phyloP scores from a whole-genome alignment of 2,888 invertebrate species.

The Stenodera caucasica region DNA sequence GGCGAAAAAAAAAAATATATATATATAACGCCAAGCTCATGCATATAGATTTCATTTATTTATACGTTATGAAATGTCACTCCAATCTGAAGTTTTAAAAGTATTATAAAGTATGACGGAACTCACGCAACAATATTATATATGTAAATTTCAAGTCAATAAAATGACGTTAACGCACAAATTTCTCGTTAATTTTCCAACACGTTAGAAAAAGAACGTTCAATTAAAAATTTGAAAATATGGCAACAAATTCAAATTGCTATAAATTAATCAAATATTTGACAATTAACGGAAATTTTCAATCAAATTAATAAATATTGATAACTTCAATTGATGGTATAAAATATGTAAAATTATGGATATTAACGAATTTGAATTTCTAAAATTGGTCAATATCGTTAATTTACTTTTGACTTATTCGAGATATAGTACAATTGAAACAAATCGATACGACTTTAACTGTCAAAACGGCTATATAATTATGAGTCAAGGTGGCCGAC shows the following conservation, averaged over 20 bases:
- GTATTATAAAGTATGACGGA: constrained; percentile 12
- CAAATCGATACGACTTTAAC: too few relatives aligned
- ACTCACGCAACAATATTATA: constrained; percentile 24
- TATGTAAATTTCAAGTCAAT: constrained; percentile 22
- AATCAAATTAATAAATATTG: neutral
- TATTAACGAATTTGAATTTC: neutral
- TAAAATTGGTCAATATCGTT: neutral
- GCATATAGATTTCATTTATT: constrained; percentile 4
- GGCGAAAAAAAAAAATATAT: too few relatives aligned
- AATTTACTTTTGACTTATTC: too few relatives aligned
- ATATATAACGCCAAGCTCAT: neutral
- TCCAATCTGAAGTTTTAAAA: constrained; percentile 12
- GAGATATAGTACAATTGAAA: too few relatives aligned
- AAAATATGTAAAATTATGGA: neutral
- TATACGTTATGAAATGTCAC: constrained; percentile 1
- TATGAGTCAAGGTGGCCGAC: too few relatives aligned
- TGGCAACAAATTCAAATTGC: too few relatives aligned
- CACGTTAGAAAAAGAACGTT: neutral
- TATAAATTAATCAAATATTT: neutral
- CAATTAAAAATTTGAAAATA: neutral
- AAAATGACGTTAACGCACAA: constrained; percentile 21
- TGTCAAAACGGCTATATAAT: too few relatives aligned
- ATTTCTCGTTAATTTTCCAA: constrained; percentile 19
- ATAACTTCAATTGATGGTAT: neutral
- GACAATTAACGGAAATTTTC: neutral